Conservation (phyloP, 2,797 vertebrate genomes). For the Trematomus bernacchii region DNA sequence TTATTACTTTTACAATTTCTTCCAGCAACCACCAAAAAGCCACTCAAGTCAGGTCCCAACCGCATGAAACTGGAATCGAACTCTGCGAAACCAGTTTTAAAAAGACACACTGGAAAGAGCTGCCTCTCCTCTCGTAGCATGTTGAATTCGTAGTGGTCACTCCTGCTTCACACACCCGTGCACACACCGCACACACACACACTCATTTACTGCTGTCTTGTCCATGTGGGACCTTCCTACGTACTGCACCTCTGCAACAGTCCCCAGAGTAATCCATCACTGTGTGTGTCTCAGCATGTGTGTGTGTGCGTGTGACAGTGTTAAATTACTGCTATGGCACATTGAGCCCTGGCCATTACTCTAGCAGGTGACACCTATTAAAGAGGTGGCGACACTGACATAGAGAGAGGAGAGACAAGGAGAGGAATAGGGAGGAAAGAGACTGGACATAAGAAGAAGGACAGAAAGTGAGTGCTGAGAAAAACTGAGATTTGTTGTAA, state of each 20-base stretch:
- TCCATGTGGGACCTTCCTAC: conserved; percentile 57
- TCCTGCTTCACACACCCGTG: conserved; percentile 19
- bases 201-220: conserved; percentile 69
- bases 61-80: conserved; percentile 16
- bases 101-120: conserved; percentile 21
- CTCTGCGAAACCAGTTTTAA: conserved; percentile 30
- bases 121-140: conserved; percentile 12
- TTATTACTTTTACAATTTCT: conserved; percentile 44
- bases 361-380: conserved; percentile 79
- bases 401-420: conserved; percentile 41
- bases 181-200: conserved; percentile 26
- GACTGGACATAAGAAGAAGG: conserved; percentile 16
- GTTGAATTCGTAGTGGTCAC: conserved; percentile 47
- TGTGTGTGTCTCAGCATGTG: conserved; percentile 30
- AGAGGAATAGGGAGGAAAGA: conserved; percentile 34
- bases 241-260: conserved; percentile 68
- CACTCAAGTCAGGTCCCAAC: conserved; percentile 3
- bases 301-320: conserved; percentile 72
- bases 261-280: conserved; percentile 74
- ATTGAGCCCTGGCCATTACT: conserved; percentile 81
- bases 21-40: conserved; percentile 30
- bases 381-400: conserved; percentile 75
- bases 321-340: conserved; percentile 83
- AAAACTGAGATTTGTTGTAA: not conserved
- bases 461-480: conserved; percentile 1